phyloP scores from a whole-genome alignment of 2,888 invertebrate species.

The Epinotia ramella region DNA sequence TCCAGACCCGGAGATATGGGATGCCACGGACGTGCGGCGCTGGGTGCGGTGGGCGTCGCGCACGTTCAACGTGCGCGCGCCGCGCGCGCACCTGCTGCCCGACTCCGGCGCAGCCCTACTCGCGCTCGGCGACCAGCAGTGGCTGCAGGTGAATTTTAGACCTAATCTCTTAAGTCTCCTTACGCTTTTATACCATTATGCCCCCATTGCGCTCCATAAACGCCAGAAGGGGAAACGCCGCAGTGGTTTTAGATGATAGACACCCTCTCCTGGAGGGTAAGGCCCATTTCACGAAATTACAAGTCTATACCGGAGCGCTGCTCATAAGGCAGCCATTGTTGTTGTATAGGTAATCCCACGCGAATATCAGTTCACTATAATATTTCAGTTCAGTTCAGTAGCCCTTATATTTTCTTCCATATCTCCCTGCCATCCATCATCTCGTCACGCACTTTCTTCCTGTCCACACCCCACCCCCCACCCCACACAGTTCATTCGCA shows the following conservation, averaged over 20 bases:
- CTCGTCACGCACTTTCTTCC: background rate
- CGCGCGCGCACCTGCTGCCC: constrained; percentile 79
- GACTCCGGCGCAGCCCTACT: constrained; percentile 73
- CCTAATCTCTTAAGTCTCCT: too few species aligned
- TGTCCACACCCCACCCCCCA: background rate
- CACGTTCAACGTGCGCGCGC: constrained; percentile 77
- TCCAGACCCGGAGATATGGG: constrained; percentile 83
- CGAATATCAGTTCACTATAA: too few species aligned
- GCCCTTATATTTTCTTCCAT: background rate
- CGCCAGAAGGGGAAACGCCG: too few species aligned
- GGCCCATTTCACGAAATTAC: too few species aligned
- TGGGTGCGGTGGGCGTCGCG: constrained; percentile 84
- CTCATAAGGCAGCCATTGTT: too few species aligned
- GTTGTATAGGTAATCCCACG: too few species aligned
- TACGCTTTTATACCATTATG: too few species aligned
- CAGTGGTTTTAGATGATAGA: too few species aligned
- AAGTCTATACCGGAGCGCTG: too few species aligned
- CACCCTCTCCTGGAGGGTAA: too few species aligned
- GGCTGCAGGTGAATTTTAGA: constrained; percentile 65
- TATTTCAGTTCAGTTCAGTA: background rate
- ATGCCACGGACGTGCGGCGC: constrained; percentile 75
- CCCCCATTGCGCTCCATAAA: too few species aligned
- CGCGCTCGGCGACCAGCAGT: constrained; percentile 84
- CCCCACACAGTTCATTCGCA: background rate
- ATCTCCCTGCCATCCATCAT: background rate